Percentiles rank a stretch among this genome's conserved stretches.
Evolutionary conservation across 1,140 invertebrate species (phyloP).

Genomic region (Coptotermes formosanus): DNA sequence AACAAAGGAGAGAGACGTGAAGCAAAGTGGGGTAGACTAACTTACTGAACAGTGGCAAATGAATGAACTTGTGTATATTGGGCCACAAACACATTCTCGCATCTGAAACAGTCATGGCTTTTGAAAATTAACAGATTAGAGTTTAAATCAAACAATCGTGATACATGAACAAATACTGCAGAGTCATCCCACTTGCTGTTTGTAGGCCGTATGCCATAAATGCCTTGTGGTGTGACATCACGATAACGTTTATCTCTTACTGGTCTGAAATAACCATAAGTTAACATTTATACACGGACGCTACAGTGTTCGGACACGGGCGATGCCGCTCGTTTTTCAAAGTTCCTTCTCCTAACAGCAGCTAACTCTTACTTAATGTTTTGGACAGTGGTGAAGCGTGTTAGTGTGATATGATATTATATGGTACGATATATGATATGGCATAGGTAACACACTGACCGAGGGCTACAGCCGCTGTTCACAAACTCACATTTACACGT

Average conservation of each 20-base stretch:
- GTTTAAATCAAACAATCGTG: not conserved
- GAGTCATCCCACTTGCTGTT: not conserved
- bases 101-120: not conserved
- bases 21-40: not conserved
- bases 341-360: not conserved
- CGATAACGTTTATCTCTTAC: not conserved
- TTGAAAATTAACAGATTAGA: not conserved
- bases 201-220: not conserved
- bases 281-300: not conserved
- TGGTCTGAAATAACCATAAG: not conserved
- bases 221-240: not conserved
- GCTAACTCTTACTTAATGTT: too few species aligned
- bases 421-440: too few species aligned
- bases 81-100: not conserved
- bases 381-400: too few species aligned
- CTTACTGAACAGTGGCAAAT: not conserved
- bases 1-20: not conserved
- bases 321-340: not conserved
- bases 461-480: too few species aligned
- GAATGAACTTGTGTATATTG: not conserved
- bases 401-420: too few species aligned
- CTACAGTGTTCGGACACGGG: not conserved
- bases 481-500: too few species aligned
- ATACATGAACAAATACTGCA: not conserved
- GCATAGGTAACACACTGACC: too few species aligned